Evolutionary conservation across 2,113 vertebrate species (phyloP).

Genomic region (Acrocephalus kingi): DNA sequence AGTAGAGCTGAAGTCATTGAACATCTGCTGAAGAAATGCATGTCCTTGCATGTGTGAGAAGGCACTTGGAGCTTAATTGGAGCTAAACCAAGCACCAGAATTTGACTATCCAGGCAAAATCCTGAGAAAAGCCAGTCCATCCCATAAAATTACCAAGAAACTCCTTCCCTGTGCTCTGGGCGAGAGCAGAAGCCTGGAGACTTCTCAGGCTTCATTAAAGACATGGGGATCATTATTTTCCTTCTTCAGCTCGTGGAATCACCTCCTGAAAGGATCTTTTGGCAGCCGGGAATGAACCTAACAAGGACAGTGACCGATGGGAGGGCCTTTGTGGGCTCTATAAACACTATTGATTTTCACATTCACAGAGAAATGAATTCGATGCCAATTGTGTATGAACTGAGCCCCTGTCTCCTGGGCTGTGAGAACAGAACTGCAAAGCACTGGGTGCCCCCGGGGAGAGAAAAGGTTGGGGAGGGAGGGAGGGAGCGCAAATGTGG

Average conservation of each 20-base stretch:
- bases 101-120: not conserved
- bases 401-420: not conserved
- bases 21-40: not conserved
- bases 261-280: not conserved
- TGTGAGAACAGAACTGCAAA: not conserved
- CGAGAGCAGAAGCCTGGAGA: not conserved
- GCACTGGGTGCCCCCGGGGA: not conserved
- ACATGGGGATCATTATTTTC: not conserved
- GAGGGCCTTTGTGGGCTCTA: not conserved
- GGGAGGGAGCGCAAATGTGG: not conserved
- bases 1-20: not conserved
- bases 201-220: slow-evolving; percentile 18
- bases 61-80: not conserved
- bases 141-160: not conserved
- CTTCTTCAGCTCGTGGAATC: not conserved
- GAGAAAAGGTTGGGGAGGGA: not conserved
- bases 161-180: not conserved
- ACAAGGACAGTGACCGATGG: slow-evolving; percentile 32
- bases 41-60: not conserved
- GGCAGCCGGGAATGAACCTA: not conserved
- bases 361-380: not conserved
- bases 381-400: not conserved
- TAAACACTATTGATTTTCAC: slow-evolving; percentile 39
- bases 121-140: not conserved
- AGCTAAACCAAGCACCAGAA: not conserved